Evolutionary conservation across 2,888 invertebrate genomes (phyloP).

Genomic region (Apamea anceps): DNA sequence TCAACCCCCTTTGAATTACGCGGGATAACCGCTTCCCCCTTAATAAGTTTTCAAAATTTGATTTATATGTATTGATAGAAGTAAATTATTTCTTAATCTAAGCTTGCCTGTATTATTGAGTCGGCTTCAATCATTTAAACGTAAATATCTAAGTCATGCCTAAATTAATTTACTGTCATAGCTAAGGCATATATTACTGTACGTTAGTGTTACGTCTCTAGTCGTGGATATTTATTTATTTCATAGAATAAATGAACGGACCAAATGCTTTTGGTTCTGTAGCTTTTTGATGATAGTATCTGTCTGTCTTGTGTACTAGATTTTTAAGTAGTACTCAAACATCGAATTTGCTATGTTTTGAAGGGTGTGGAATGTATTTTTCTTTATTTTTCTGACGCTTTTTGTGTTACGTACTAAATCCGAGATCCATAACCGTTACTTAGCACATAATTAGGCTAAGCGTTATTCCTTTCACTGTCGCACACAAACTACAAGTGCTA

Average conservation of each 20-base stretch:
- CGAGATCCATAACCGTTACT: background rate
- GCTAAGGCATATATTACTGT: constrained; percentile 27
- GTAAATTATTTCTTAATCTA: constrained; percentile 22
- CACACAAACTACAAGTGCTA: background rate
- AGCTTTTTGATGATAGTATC: constrained; percentile 61
- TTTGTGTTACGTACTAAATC: background rate
- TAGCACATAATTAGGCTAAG: background rate
- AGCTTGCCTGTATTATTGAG: constrained; percentile 28
- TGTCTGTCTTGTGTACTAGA: constrained; percentile 41
- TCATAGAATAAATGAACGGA: constrained; percentile 65
- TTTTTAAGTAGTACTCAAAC: constrained; percentile 46
- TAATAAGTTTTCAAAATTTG: background rate
- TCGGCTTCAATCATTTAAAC: constrained; percentile 30
- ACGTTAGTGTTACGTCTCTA: constrained; percentile 40
- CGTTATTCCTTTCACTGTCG: background rate
- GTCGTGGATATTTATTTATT: constrained; percentile 43
- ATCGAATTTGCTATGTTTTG: constrained; percentile 50
- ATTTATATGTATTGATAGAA: constrained; percentile 37
- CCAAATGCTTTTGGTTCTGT: constrained; percentile 66
- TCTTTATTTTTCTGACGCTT: background rate
- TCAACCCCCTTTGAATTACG: too few relatives aligned
- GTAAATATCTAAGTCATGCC: constrained; percentile 42
- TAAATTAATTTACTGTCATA: constrained; percentile 50
- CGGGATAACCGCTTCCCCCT: background rate
- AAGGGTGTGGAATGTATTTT: background rate